phyloP scores from a whole-genome alignment of 2,797 vertebrate genomes.

The Labeo calbasu region DNA sequence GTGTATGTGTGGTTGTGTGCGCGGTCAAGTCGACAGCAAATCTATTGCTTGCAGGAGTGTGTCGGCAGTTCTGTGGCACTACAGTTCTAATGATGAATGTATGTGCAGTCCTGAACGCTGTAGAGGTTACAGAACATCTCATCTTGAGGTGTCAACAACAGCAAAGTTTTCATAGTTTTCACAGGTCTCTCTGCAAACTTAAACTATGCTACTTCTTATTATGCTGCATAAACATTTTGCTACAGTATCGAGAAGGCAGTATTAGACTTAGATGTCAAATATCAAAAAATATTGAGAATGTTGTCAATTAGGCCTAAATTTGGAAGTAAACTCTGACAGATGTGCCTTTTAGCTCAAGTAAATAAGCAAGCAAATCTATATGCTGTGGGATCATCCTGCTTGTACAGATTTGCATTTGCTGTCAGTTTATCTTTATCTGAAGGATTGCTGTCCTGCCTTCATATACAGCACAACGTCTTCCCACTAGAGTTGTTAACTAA shows the following conservation, averaged over 20 bases:
- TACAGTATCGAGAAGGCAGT: not conserved
- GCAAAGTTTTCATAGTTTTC: not conserved
- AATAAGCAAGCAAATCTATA: conserved; percentile 12
- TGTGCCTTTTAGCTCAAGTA: not conserved
- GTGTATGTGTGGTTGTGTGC: not conserved
- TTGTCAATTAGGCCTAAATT: conserved; percentile 12
- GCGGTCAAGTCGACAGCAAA: conserved; percentile 32
- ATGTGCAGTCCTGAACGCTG: conserved; percentile 12
- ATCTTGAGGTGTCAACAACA: not conserved
- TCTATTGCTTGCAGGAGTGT: conserved; percentile 37
- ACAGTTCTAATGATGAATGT: conserved; percentile 38
- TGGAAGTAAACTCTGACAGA: conserved; percentile 8
- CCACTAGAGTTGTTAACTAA: not conserved
- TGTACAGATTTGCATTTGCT: not conserved
- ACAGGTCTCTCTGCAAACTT: not conserved
- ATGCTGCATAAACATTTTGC: not conserved
- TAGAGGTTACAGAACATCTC: conserved; percentile 17
- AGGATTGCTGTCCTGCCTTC: not conserved
- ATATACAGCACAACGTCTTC: not conserved
- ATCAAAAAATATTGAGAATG: not conserved
- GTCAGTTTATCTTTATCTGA: conserved; percentile 15
- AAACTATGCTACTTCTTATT: not conserved
- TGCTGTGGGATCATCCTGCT: not conserved
- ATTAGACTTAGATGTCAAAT: not conserved
- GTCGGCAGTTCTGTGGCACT: conserved; percentile 11